Conservation (phyloP, 2,797 vertebrate genomes). For the Alouatta caraya region DNA sequence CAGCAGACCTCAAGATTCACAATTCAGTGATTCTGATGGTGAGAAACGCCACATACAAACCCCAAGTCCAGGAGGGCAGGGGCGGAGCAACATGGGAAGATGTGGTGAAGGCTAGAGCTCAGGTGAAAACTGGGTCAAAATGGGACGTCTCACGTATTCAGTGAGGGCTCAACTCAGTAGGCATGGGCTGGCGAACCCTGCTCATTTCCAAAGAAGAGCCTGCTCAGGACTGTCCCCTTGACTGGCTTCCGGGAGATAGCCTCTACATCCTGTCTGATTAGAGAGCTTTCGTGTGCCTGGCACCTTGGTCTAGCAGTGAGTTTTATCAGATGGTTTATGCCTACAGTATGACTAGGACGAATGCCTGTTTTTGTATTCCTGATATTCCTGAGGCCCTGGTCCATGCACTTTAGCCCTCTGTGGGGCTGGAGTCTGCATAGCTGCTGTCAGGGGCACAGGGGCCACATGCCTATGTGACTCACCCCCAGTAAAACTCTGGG, state of each 20-base stretch:
- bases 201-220: not conserved
- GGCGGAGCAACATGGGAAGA: too few relatives aligned
- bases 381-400: not conserved
- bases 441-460: not conserved
- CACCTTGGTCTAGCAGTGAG: too few relatives aligned
- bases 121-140: not conserved
- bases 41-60: not conserved
- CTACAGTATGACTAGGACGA: rapidly evolving
- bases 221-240: not conserved
- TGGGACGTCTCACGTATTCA: not conserved
- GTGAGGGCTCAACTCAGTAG: not conserved
- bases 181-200: too few relatives aligned
- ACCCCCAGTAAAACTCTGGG: too few relatives aligned
- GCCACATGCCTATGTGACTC: not conserved
- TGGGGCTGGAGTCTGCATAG: not conserved
- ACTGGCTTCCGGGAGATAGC: not conserved
- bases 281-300: not conserved
- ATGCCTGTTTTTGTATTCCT: not conserved
- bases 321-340: too few relatives aligned
- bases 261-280: not conserved
- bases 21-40: not conserved
- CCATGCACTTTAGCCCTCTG: rapidly evolving
- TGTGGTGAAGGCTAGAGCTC: not conserved
- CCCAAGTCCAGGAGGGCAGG: not conserved
- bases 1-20: not conserved